phyloP scores from a whole-genome alignment of 2,797 vertebrate species.

The Rhabdomys pumilio region DNA sequence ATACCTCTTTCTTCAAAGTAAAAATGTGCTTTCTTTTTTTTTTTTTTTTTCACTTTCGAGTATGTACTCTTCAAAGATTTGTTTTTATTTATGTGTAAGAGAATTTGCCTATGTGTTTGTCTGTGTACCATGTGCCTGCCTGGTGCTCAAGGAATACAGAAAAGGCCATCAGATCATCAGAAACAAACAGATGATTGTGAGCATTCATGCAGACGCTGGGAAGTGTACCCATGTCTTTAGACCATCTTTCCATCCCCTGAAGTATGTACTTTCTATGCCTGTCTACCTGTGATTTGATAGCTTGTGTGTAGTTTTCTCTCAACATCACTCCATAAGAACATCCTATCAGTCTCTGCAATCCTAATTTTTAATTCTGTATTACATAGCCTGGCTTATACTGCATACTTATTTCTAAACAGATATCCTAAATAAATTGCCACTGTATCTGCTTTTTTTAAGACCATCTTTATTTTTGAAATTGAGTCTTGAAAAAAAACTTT shows the following conservation, averaged over 20 bases:
- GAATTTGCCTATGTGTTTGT: background rate
- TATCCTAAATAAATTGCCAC: background rate
- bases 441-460: background rate
- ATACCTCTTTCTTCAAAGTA: slow-evolving; percentile 12
- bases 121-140: background rate
- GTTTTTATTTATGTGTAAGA: background rate
- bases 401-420: slow-evolving; percentile 2
- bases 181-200: background rate
- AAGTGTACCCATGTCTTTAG: background rate
- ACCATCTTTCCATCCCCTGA: background rate
- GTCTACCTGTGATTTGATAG: background rate
- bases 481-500: background rate
- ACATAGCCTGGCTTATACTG: background rate
- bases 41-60: background rate
- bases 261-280: background rate
- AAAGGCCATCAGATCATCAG: background rate
- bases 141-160: background rate
- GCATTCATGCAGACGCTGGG: background rate
- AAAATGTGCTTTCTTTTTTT: background rate
- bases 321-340: slow-evolving; percentile 14
- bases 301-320: background rate
- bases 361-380: background rate
- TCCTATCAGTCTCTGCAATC: background rate
- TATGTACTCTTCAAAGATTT: background rate
- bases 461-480: slow-evolving; percentile 28